Base-by-base conservation (phyloP, 2,797 vertebrate species). In the Protonibea diacanthus region DNA sequence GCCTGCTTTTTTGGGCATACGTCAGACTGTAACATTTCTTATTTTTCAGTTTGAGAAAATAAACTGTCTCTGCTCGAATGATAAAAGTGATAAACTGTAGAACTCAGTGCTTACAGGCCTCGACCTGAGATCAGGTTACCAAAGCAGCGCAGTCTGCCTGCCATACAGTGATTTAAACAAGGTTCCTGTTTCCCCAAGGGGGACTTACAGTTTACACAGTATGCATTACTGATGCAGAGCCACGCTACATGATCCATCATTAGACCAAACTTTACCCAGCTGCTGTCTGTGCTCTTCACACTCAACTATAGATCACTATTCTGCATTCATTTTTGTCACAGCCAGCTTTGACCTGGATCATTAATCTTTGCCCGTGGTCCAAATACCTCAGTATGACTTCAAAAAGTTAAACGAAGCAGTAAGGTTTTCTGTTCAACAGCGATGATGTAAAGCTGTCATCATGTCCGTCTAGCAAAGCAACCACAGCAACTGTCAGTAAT, bases 71-170 rank as follows among this genome's bases (percentile, higher is more conserved):
- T 61, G 63, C 66, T 67, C 52, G 15, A 87, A 87, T 84, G 83
- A 76, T 79, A 87, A 65, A 88, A 80, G 53, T 76, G 78, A 88
- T 91, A 60, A 90, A 88, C 73, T 73, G 23, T 55, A 61, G 55
- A 10, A 25, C 61, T 63, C 4, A 0, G 51, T 74, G 60, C 82
- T 76, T 82, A 64, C 48, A 81, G 65, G 71, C 78, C 67, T 64
- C 7, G 23, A 75, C 71, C 76, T 38, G 15, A 56, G 87, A 85
- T 92, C 85, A 25, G 68, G 79, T 94, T 92, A 86, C 90, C 67
- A 76, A 89, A 88, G 85, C 89, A 78, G 71, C 60, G 74, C 72
- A 59, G 64, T 76, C 73, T 86, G 80, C 63, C 75, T 72, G 66
- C 80, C 79, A 59, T 53, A 71, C 70, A 76, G 63, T 86, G 61